phyloP scores from a whole-genome alignment of 2,797 vertebrate species.

The Melopsittacus undulatus region DNA sequence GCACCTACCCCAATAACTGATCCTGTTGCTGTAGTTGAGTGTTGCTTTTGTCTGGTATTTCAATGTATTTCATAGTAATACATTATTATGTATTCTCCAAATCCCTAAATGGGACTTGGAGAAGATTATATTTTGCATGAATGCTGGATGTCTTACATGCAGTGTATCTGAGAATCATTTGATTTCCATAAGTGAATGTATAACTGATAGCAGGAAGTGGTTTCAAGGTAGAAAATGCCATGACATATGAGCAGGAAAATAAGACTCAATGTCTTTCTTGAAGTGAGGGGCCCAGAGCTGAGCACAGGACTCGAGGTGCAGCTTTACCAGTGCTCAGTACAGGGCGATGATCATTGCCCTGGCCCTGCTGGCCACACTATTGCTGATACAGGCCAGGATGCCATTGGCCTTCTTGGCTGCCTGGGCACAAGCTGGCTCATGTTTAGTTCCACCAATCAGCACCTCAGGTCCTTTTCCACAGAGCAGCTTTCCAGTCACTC shows the following conservation, averaged over 20 bases:
- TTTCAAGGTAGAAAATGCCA: neutral
- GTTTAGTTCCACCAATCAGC: neutral
- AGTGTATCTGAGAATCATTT: neutral
- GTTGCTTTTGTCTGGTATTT: neutral
- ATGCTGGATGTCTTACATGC: neutral
- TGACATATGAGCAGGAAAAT: neutral
- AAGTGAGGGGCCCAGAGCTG: neutral
- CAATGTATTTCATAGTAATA: neutral
- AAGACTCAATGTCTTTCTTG: neutral
- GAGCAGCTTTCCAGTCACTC: neutral
- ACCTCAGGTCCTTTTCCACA: neutral
- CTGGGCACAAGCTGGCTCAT: neutral
- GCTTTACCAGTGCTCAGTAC: neutral
- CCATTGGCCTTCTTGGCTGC: neutral
- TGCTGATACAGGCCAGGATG: neutral
- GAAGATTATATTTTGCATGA: neutral
- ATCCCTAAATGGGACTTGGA: neutral
- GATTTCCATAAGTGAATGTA: neutral
- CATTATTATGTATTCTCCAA: too few relatives aligned
- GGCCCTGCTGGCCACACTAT: neutral
- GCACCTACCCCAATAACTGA: neutral
- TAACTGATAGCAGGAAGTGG: neutral
- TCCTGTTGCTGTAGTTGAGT: neutral
- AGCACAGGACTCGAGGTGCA: neutral
- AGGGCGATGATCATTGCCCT: neutral